Evolutionary conservation across 2,797 vertebrate species (phyloP).

Genomic region (Paratrypauchen microcephalus): DNA sequence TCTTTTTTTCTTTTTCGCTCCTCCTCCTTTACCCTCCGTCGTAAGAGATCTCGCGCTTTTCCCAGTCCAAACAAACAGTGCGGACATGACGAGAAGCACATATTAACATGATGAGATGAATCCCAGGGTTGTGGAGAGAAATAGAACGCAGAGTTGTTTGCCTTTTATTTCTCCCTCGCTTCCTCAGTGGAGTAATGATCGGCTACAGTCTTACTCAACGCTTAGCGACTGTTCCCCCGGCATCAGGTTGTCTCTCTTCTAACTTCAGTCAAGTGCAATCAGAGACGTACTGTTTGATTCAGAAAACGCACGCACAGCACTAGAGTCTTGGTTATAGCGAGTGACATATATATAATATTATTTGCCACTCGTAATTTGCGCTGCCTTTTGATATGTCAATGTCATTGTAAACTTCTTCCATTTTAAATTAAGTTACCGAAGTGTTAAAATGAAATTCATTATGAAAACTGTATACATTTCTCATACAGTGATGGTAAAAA

Average conservation of each 20-base stretch:
- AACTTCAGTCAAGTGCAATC: conserved; percentile 14
- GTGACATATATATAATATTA: neutral
- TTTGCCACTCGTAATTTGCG: neutral
- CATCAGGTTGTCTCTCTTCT: conserved; percentile 24
- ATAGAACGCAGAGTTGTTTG: conserved; percentile 9
- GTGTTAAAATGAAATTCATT: no score
- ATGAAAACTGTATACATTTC: no score
- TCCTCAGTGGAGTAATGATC: conserved; percentile 28
- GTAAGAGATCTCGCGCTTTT: conserved; percentile 31
- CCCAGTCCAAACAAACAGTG: conserved; percentile 41
- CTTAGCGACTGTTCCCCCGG: conserved; percentile 42
- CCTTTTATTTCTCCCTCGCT: conserved; percentile 12
- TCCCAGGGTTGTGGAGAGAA: conserved; percentile 30
- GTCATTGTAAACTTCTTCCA: neutral
- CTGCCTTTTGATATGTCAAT: neutral
- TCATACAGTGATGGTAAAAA: no score
- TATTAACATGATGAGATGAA: conserved; percentile 52
- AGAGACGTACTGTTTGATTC: conserved; percentile 8
- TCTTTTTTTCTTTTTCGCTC: conserved; percentile 23
- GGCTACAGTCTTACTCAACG: conserved; percentile 42
- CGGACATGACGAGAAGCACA: conserved; percentile 33
- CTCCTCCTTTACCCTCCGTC: conserved; percentile 24
- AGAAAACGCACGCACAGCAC: neutral
- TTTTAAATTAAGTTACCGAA: neutral
- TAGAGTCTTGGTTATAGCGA: neutral